Evolutionary conservation across 2,113 vertebrate genomes (phyloP), one percentile per base, ranked within the genome.

Genomic region (Circaetus cinerascens): DNA sequence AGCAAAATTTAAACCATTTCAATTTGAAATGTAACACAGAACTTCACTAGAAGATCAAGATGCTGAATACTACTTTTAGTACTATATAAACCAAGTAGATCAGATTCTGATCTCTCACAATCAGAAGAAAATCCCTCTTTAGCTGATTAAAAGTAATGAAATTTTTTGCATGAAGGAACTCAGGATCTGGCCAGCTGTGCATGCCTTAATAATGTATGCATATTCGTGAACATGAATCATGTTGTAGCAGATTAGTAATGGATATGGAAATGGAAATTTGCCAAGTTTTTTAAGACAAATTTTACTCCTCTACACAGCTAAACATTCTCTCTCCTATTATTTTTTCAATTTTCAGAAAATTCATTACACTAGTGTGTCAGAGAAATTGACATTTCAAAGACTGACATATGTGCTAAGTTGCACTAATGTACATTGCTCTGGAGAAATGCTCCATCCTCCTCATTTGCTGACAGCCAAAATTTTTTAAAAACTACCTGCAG

Each of bases 291-390:
- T n/a, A 67, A 88, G 60, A 63, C 22, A 78, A 59, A 83, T 90
- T 91, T 95, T 96, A 88, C 56, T 90, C 43, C 93, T 78, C 62
- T 86, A 69, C 41, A 94, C 15, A 53, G 36, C 43, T 81, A 95
- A 98, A 81, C 34, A 90, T 78, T 93, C 13, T 40, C 40, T 93
- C 92, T 88, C 15, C 8, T 92, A 40, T 64, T 66, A 38, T 78
- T 94, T 97, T 94, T 68, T 82, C 46, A 96, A 7, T 93, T 97
- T 97, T 92, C 83, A 94, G 77, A 95, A 97, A 93, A 97, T 95
- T 95, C 11, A 72, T 88, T 95, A 90, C 76, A 93, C 71, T 92
- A 79, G 10, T 15, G 19, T 97, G 82, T 96, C 88, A 97, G 55
- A 93, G 75, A 93, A 96, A 88, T 36, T 68, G 69, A 78, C 50